Evolutionary conservation across 2,113 vertebrate species (phyloP).

Genomic region (Zapornia atra): DNA sequence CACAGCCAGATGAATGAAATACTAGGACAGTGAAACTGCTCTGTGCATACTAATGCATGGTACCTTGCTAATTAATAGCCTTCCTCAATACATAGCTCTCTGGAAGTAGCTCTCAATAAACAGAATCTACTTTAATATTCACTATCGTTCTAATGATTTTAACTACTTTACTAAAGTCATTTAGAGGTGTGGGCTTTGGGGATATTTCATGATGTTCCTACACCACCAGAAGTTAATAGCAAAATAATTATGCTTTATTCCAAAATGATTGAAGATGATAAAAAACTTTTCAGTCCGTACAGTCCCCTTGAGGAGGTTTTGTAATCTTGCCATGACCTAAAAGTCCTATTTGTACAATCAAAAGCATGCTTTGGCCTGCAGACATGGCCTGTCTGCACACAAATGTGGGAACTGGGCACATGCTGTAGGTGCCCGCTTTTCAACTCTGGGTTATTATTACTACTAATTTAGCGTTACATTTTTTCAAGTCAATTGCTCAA

Average conservation of each 20-base stretch:
- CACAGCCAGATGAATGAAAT: background rate
- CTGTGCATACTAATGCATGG: background rate
- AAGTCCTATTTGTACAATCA: background rate
- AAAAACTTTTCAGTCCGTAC: background rate
- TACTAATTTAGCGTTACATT: background rate
- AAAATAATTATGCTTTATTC: slow-evolving; percentile 49
- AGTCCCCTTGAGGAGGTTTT: background rate
- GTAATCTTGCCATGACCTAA: background rate
- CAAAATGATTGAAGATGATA: background rate
- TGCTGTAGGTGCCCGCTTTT: background rate
- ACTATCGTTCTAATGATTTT: background rate
- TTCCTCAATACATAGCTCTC: background rate
- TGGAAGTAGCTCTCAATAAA: slow-evolving; percentile 38
- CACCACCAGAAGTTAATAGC: slow-evolving; percentile 15
- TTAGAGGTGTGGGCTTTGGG: slow-evolving; percentile 42
- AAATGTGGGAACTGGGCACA: background rate
- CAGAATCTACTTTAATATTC: slow-evolving; percentile 18
- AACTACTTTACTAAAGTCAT: slow-evolving; percentile 4
- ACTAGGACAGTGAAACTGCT: background rate
- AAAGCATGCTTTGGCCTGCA: background rate
- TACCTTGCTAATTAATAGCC: slow-evolving; percentile 17
- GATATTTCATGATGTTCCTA: background rate
- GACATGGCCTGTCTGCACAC: background rate
- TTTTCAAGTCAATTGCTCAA: background rate
- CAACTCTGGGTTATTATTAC: background rate